phyloP scores from a whole-genome alignment of 2,113 vertebrate species.

The Varanus komodoensis region DNA sequence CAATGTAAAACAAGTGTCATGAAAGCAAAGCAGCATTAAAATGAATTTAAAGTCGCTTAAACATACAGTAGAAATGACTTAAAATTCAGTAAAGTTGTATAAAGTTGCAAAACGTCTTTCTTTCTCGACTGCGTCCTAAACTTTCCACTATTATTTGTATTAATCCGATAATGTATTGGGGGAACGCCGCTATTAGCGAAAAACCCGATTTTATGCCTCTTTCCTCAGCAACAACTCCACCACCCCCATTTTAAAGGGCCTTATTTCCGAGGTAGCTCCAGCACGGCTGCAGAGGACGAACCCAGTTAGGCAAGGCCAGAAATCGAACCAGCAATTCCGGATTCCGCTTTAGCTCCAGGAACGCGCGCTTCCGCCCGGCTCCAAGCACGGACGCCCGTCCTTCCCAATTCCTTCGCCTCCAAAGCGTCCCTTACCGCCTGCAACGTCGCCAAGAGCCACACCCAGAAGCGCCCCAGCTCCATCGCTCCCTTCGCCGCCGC shows the following conservation, averaged over 20 bases:
- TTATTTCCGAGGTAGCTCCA: not conserved
- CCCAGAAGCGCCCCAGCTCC: constrained; percentile 60
- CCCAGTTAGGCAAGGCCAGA: not conserved
- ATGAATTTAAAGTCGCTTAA: too few relatives aligned
- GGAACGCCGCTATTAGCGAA: too few relatives aligned
- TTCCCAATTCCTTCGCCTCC: not conserved
- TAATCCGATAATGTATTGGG: not conserved
- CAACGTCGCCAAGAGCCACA: constrained; percentile 78
- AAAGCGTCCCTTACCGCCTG: constrained; percentile 81
- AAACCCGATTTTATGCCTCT: not conserved
- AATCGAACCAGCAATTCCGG: too few relatives aligned
- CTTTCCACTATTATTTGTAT: not conserved
- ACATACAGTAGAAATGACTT: too few relatives aligned
- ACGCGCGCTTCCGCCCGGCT: not conserved
- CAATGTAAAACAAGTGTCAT: too few relatives aligned
- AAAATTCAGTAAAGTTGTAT: too few relatives aligned
- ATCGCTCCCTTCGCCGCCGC: constrained; percentile 64
- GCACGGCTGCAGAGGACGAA: not conserved
- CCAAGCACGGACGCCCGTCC: not conserved
- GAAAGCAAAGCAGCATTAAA: too few relatives aligned
- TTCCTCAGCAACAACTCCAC: not conserved
- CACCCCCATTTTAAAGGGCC: not conserved
- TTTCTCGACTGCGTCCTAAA: too few relatives aligned
- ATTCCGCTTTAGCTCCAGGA: not conserved
- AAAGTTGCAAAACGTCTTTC: too few relatives aligned